Percentiles rank a stretch among this genome's conserved stretches.
Evolutionary conservation across 2,888 invertebrate genomes (phyloP).

Genomic region (Acleris laterana): DNA sequence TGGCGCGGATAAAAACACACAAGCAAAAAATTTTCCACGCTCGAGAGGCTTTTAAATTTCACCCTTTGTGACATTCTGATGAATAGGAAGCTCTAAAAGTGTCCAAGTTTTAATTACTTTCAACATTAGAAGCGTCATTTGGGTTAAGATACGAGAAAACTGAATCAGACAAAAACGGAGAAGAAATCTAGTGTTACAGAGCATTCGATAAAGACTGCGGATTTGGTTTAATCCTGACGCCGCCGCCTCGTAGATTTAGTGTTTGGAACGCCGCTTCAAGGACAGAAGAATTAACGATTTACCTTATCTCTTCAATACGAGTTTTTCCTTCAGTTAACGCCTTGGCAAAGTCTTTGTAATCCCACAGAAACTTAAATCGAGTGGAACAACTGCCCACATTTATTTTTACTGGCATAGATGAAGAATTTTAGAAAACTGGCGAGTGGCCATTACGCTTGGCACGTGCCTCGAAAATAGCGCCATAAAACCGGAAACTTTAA

Average conservation of each 20-base stretch:
- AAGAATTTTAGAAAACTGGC: conserved; percentile 25
- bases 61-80: conserved; percentile 11
- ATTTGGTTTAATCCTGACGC: conserved; percentile 13
- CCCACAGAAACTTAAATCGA: conserved; percentile 15
- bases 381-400: conserved; percentile 9
- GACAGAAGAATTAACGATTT: conserved; percentile 13
- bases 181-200: conserved; percentile 8
- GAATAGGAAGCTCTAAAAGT: conserved; percentile 7
- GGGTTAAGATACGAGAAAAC: conserved; percentile 3
- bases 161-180: conserved; percentile 11
- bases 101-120: conserved; percentile 20
- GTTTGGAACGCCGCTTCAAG: too few species aligned
- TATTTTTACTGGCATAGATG: conserved; percentile 20
- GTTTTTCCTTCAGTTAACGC: conserved; percentile 6
- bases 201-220: conserved; percentile 13
- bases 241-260: background rate
- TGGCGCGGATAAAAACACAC: background rate
- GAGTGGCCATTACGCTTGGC: conserved; percentile 20
- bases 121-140: conserved; percentile 7
- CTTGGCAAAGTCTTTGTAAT: conserved; percentile 15
- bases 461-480: background rate
- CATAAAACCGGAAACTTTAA: background rate
- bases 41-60: conserved; percentile 5
- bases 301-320: conserved; percentile 20
- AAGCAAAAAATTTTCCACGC: background rate